phyloP scores from a whole-genome alignment of 2,113 vertebrate species.

The Sialia sialis region DNA sequence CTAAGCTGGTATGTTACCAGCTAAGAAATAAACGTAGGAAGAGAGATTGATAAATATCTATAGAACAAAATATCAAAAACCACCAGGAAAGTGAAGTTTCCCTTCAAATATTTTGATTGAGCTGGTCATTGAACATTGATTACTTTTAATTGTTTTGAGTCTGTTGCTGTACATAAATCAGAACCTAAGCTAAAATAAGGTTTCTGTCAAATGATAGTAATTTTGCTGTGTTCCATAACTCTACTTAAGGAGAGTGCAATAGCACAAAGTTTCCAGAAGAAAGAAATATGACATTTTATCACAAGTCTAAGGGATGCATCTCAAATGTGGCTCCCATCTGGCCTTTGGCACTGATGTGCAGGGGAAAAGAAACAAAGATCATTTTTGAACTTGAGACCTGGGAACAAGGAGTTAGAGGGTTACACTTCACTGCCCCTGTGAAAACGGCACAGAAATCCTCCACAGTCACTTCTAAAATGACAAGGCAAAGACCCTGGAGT shows the following conservation, averaged over 20 bases:
- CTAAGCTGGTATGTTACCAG: not conserved
- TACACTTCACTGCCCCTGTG: not conserved
- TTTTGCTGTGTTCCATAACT: not conserved
- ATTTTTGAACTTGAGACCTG: not conserved
- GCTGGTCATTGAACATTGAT: not conserved
- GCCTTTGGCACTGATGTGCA: not conserved
- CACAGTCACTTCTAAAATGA: not conserved
- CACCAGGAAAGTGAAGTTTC: not conserved
- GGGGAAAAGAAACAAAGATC: not conserved
- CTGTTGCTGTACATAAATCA: not conserved
- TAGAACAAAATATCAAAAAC: not conserved
- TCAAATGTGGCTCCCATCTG: not conserved
- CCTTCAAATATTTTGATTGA: not conserved
- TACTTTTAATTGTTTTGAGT: not conserved
- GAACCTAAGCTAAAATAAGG: not conserved
- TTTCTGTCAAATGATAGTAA: not conserved
- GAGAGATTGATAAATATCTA: not conserved
- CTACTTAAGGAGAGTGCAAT: not conserved
- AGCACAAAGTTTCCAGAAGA: not conserved
- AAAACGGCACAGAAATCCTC: not conserved
- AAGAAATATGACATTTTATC: not conserved
- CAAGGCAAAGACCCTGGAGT: not conserved
- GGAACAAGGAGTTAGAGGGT: not conserved
- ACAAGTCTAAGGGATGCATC: not conserved
- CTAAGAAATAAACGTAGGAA: not conserved